These are phyloP conservation scores for Drosophila crucigera DNA, from an alignment of 2,888 invertebrate genomes.

Conservation along the genomic window DNA sequence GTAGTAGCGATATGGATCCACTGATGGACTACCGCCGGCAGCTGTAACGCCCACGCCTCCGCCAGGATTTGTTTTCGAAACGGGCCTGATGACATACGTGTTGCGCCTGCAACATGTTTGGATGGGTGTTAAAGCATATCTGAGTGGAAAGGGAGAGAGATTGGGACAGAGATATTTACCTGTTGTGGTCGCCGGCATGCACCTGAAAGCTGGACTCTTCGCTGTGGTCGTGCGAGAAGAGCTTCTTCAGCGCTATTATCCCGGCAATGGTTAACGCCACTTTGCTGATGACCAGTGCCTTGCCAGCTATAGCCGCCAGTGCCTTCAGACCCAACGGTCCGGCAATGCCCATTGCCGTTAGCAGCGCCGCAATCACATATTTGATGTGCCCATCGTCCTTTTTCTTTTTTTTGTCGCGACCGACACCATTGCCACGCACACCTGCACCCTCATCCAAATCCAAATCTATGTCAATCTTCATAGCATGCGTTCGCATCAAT, in stretches of 20 bases:
- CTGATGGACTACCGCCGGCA: constrained; percentile 82
- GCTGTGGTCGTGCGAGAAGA: constrained; percentile 89
- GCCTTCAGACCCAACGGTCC: constrained; percentile 90
- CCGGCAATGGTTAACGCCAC: constrained; percentile 90
- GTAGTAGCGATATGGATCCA: constrained; percentile 88
- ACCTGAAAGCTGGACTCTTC: constrained; percentile 89
- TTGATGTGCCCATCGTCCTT: constrained; percentile 83
- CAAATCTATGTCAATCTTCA: constrained; percentile 87
- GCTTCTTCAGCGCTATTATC: constrained; percentile 90
- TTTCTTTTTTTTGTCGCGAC: constrained; percentile 81
- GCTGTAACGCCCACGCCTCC: constrained; percentile 66
- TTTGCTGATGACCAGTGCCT: constrained; percentile 90
- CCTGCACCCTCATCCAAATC: constrained; percentile 3
- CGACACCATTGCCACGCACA: constrained; percentile 52
- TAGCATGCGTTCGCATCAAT: constrained; percentile 88
- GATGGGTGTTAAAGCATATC: background rate
- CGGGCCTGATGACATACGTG: constrained; percentile 88
- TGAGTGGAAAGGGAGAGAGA: no score
- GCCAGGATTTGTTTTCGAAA: constrained; percentile 83
- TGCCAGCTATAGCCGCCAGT: constrained; percentile 89
- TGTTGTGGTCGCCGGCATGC: constrained; percentile 89
- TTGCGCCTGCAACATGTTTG: constrained; percentile 86
- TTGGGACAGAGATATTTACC: constrained; percentile 81
- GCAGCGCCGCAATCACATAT: constrained; percentile 88
- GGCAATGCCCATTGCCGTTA: constrained; percentile 89